Evolutionary conservation across 1,140 invertebrate genomes (phyloP).

Genomic region (Kradibia gibbosae): DNA sequence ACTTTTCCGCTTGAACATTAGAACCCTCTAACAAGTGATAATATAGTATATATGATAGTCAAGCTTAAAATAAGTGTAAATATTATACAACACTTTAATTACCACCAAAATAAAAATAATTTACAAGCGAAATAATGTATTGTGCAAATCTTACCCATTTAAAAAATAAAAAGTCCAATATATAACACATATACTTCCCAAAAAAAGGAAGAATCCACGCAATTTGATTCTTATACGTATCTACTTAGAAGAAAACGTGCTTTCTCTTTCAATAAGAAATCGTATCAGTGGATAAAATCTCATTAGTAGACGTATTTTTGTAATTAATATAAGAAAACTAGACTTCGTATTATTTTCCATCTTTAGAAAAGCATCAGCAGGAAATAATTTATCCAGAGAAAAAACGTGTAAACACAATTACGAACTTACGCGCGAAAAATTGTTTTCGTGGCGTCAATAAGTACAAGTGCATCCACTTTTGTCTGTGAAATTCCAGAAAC

Average conservation of each 20-base stretch:
- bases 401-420: neutral
- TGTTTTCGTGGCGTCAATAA: neutral
- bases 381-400: neutral
- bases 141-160: neutral
- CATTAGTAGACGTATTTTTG: neutral
- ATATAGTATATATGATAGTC: neutral
- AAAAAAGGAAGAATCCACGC: neutral
- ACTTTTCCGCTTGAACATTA: neutral
- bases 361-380: neutral
- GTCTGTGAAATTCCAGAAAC: neutral
- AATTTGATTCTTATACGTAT: neutral
- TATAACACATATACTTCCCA: neutral
- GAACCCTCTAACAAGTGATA: neutral
- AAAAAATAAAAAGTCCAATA: neutral
- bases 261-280: neutral
- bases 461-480: neutral
- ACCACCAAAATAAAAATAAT: neutral
- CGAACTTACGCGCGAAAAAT: neutral
- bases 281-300: slow-evolving; percentile 15
- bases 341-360: neutral
- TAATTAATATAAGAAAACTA: neutral
- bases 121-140: neutral
- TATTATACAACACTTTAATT: neutral
- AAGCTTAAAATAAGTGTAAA: neutral
- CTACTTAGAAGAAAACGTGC: neutral